Evolutionary conservation across 1,140 invertebrate genomes (phyloP), one percentile per base, ranked within the genome.

Genomic region (Bombus turneri): DNA sequence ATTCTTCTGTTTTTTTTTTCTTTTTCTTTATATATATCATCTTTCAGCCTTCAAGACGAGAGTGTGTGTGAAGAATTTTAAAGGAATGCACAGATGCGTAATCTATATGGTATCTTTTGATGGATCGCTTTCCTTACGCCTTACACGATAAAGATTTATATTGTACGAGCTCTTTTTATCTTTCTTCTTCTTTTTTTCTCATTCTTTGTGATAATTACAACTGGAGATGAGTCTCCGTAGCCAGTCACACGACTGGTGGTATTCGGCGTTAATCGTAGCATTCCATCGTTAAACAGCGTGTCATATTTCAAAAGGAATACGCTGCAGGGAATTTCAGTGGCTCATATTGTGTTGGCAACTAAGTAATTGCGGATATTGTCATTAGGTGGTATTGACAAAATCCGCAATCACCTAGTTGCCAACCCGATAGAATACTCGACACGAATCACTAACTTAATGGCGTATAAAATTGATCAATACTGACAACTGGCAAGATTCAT

Each of bases 231-330:
- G 31, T 43, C n/a, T 43, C 41, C 5, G 8, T 37, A 15, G 37
- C 10, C 28, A 53, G 37, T 73, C 69, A 37, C n/a, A 31, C 8
- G 59, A 66, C 31, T 31, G 31, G 13, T 81, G 79, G 68, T 34
- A 81, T 81, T 73, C 69, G n/a, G 28, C 47, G 43, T 81, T 81
- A 59, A 64, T 81, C 66, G 66, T 39, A 25, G 28, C 43, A 53
- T 71, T 59, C 79, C 79, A 71, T 81, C 79, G 64, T 37, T 53
- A 34, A 76, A 37, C n/a, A 3, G 37, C 74, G n/a, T 31, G 41
- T 81, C 43, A 53, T 57, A 25, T 39, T 39, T 43, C 15, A 12
- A 53, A 8, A 41, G 41, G 41, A 43, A 72, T 43, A n/a, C n/a
- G 71, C 4, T 31, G 22, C 28, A 10, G 41, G 25, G 3, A 4